Evolutionary conservation across 2,888 invertebrate genomes (phyloP), one percentile per base, ranked within the genome.

Genomic region (Petrophora chlorosata): DNA sequence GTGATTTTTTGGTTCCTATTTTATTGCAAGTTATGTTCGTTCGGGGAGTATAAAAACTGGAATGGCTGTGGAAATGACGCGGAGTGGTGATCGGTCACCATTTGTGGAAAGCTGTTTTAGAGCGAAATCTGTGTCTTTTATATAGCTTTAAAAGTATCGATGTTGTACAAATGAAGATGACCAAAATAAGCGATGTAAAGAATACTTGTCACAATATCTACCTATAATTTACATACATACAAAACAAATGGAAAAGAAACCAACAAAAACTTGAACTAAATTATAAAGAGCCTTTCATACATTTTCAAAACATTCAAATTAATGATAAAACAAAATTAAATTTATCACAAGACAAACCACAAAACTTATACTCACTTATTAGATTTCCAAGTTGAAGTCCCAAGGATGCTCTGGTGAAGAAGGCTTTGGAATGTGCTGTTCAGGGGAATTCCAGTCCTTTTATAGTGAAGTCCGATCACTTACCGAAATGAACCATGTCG

Each of bases 401-500:
- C n/a, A 28, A 17, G 14, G 44, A 38, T 43, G 59, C 61, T 43
- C 43, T 60, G 58, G 60, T 54, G 56, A 61, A 44, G 58, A 51
- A 49, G 59, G 46, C 40, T 40, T 28, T 43, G 52, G 68, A 78
- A 65, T 84, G 81, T 79, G 74, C 60, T 41, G 62, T 65, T 42
- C 35, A 23, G n/a, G 28, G 26, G 22, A 39, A 42, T 47, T 19
- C 53, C 15, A 46, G 41, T 67, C 50, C 22, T 78, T 85, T 80
- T 85, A 85, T 86, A 85, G 73, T 56, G 41, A 59, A 70, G 45
- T 53, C 46, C 39, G 59, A 63, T 49, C 63, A 66, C 59, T 57
- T 49, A 63, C 40, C 32, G 54, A 64, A 85, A 80, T 72, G 54
- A 85, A 82, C 73, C 83, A 50, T 73, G 62, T 52, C 76, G 56